These are phyloP conservation scores for Neoscelio sp. DNA, from an alignment of 2,888 invertebrate genomes.

Conservation along the genomic window DNA sequence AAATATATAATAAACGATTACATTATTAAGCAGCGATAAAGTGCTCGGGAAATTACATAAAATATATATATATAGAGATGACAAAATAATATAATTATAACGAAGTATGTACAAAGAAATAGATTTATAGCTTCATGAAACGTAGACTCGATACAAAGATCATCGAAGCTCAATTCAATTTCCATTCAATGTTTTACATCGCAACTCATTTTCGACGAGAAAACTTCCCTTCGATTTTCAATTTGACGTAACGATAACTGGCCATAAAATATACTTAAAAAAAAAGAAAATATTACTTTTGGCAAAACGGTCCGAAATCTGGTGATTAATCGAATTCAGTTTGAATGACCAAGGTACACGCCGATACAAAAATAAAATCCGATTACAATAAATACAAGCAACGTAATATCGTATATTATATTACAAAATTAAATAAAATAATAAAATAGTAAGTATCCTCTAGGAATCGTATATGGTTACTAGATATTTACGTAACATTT, in stretches of 20 bases:
- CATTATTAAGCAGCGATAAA: slow-evolving; percentile 50
- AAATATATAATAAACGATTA: slow-evolving; percentile 44
- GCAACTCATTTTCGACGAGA: no score
- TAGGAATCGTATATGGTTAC: slow-evolving; percentile 38
- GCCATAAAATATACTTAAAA: no score
- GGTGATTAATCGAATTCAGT: slow-evolving; percentile 42
- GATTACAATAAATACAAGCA: slow-evolving; percentile 46
- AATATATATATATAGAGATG: slow-evolving; percentile 20
- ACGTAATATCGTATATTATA: slow-evolving; percentile 47
- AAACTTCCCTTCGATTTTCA: no score
- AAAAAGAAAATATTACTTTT: no score
- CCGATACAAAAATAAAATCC: slow-evolving; percentile 50
- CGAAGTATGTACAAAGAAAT: slow-evolving; percentile 51
- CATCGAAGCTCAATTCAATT: slow-evolving; percentile 44
- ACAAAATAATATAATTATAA: slow-evolving; percentile 49
- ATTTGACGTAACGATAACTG: no score
- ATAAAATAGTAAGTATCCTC: slow-evolving; percentile 40
- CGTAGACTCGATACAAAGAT: slow-evolving; percentile 34
- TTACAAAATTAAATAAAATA: slow-evolving; percentile 48
- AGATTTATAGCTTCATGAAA: slow-evolving; percentile 14
- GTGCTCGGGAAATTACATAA: no score
- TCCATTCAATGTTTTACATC: no score
- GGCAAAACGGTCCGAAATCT: no score
- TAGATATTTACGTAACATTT: slow-evolving; percentile 17
- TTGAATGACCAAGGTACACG: slow-evolving; percentile 47